Percentiles rank a stretch among this genome's conserved stretches.
phyloP scores from a whole-genome alignment of 2,888 invertebrate genomes.

The Coleophora deauratella region DNA sequence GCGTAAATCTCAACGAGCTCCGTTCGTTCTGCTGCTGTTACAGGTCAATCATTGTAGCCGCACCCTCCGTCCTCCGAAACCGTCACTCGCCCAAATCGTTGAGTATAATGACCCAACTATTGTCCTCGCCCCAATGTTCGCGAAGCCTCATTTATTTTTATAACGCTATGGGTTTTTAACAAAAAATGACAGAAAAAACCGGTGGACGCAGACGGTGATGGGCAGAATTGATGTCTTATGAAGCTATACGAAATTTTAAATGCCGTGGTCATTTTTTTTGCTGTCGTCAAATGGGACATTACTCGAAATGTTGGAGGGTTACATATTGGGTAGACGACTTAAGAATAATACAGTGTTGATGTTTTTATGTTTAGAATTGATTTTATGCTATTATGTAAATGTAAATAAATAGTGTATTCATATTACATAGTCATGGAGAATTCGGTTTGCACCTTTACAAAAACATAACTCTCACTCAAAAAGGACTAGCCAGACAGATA shows the following conservation, averaged over 20 bases:
- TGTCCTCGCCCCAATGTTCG: constrained; percentile 63
- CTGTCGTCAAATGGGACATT: constrained; percentile 11
- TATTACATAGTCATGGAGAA: no score
- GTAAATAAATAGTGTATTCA: no score
- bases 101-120: constrained; percentile 69
- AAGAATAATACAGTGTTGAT: no score
- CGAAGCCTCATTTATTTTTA: constrained; percentile 67
- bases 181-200: constrained; percentile 47
- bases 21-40: no score
- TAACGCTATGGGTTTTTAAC: constrained; percentile 58
- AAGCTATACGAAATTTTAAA: constrained; percentile 44
- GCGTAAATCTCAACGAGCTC: no score
- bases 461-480: no score
- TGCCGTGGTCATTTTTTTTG: constrained; percentile 22
- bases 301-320: background rate
- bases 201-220: constrained; percentile 45
- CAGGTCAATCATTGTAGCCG: constrained; percentile 49
- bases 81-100: constrained; percentile 59
- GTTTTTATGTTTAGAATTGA: no score
- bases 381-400: no score
- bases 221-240: constrained; percentile 48
- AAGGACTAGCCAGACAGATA: background rate
- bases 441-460: no score
- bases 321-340: no score
- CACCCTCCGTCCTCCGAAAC: constrained; percentile 34